Percentiles rank a stretch among this genome's conserved stretches.
These are phyloP conservation scores for Drosophila prosaltans DNA, from an alignment of 1,140 invertebrate genomes.

Conservation along the genomic window DNA sequence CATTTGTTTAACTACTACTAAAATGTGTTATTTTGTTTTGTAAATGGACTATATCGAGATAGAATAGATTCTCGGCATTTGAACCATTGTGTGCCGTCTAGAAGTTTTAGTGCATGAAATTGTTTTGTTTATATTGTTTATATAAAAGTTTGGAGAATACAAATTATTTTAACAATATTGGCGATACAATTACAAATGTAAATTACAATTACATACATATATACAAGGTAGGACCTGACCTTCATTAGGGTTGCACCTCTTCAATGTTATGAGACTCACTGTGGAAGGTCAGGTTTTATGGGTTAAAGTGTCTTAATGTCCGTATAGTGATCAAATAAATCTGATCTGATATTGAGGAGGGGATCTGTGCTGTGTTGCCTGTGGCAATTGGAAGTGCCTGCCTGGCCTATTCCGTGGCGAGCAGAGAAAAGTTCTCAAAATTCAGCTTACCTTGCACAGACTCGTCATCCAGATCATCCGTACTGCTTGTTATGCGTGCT, in stretches of 20 bases:
- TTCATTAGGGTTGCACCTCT: slow-evolving; percentile 45
- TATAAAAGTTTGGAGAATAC: slow-evolving; percentile 33
- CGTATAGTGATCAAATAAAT: slow-evolving; percentile 33
- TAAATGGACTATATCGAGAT: background rate
- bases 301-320: slow-evolving; percentile 23
- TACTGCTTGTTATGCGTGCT: slow-evolving; percentile 90
- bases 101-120: slow-evolving; percentile 8
- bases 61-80: slow-evolving; percentile 4
- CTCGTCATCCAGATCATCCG: slow-evolving; percentile 94
- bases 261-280: slow-evolving; percentile 41
- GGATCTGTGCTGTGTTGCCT: slow-evolving; percentile 42
- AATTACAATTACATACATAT: slow-evolving; percentile 58
- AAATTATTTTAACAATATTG: slow-evolving; percentile 14
- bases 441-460: slow-evolving; percentile 87
- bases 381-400: slow-evolving; percentile 45
- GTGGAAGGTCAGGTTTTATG: slow-evolving; percentile 32
- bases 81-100: slow-evolving; percentile 3
- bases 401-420: slow-evolving; percentile 76
- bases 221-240: slow-evolving; percentile 40
- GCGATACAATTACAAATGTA: slow-evolving; percentile 38
- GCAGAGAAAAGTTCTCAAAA: slow-evolving; percentile 83
- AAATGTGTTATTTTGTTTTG: no score
- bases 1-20: no score
- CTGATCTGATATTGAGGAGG: slow-evolving; percentile 43
- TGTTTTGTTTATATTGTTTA: slow-evolving; percentile 27